These are phyloP conservation scores for Acromyrmex echinatior DNA, from an alignment of 1,140 invertebrate genomes.

Conservation along the genomic window DNA sequence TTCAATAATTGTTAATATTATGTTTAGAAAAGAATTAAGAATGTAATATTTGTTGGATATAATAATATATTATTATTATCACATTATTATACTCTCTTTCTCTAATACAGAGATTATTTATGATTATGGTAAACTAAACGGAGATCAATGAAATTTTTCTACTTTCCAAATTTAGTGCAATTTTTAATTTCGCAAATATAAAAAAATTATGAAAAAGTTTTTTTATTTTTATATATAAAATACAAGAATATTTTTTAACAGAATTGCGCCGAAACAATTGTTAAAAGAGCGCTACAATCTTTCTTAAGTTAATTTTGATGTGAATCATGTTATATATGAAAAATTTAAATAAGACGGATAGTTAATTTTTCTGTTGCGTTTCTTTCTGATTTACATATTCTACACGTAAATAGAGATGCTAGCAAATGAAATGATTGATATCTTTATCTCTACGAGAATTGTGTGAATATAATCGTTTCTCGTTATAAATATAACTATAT, in stretches of 20 bases:
- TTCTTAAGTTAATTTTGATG: not conserved
- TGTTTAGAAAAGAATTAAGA: not conserved
- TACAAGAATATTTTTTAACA: slow-evolving; percentile 4
- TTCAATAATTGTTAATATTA: not conserved
- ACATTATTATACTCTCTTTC: not conserved
- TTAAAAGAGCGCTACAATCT: not conserved
- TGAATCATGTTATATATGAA: not conserved
- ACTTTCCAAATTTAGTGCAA: not conserved
- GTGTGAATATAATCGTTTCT: slow-evolving; percentile 41
- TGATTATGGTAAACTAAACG: not conserved
- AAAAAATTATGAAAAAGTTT: slow-evolving; percentile 4
- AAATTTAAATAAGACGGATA: not conserved
- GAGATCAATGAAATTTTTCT: not conserved
- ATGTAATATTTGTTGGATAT: slow-evolving; percentile 6
- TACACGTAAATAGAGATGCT: slow-evolving; percentile 22
- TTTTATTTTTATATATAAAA: not conserved
- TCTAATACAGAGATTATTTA: not conserved
- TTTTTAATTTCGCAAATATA: not conserved
- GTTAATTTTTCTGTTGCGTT: slow-evolving; percentile 1
- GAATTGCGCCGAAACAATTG: not conserved
- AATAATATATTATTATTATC: not conserved
- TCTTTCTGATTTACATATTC: slow-evolving; percentile 46
- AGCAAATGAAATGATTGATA: slow-evolving; percentile 16
- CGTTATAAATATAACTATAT: slow-evolving; percentile 20
- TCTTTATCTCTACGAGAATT: slow-evolving; percentile 20